These are phyloP conservation scores for Leistus spinibarbis DNA, from an alignment of 2,888 invertebrate species.

Conservation along the genomic window DNA sequence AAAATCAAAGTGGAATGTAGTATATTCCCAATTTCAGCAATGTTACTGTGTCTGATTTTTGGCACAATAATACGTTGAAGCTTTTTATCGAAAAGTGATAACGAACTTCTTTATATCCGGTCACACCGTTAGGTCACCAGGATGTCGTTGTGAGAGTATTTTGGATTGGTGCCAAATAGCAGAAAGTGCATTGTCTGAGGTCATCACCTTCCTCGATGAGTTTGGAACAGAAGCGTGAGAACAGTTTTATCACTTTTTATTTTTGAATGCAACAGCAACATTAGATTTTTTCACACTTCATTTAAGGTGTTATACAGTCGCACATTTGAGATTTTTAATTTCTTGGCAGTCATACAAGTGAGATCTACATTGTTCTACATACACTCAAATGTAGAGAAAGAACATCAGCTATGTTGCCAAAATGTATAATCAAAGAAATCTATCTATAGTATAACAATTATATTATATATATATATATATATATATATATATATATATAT, in stretches of 20 bases:
- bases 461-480: no score
- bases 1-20: not conserved
- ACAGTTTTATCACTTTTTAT: not conserved
- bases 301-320: slow-evolving; percentile 6
- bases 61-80: not conserved
- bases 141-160: not conserved
- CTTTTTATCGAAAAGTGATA: slow-evolving; percentile 9
- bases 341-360: not conserved
- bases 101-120: slow-evolving; percentile 11
- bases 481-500: no score
- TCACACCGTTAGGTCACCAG: not conserved
- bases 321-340: not conserved
- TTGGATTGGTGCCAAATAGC: not conserved
- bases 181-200: not conserved
- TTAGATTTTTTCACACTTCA: slow-evolving; percentile 13
- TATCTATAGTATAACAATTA: no score
- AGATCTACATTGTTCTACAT: not conserved
- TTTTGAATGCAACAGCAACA: not conserved
- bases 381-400: no score
- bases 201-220: not conserved
- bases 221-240: not conserved
- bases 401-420: no score
- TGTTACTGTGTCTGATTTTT: not conserved
- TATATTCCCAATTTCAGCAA: not conserved
- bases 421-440: no score